phyloP scores from a whole-genome alignment of 2,113 vertebrate species.

The Sigmodon hispidus region DNA sequence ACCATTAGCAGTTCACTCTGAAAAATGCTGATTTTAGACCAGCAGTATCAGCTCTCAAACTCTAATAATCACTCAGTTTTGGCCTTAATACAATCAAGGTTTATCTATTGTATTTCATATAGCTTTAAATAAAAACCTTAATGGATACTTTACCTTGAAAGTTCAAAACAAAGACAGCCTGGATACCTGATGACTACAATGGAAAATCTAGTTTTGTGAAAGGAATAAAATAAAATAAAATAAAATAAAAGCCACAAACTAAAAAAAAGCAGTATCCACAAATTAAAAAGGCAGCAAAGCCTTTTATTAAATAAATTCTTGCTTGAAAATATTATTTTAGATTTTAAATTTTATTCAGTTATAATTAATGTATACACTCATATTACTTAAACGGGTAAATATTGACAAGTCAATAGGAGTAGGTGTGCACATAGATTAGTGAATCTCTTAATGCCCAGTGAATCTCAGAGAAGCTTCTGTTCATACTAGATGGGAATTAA shows the following conservation, averaged over 20 bases:
- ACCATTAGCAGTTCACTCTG: constrained; percentile 19
- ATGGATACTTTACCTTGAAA: background rate
- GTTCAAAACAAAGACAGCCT: background rate
- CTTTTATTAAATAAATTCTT: background rate
- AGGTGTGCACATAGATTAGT: background rate
- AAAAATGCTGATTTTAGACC: constrained; percentile 52
- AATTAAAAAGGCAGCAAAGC: background rate
- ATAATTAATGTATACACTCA: background rate
- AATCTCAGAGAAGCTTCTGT: background rate
- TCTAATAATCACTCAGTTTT: constrained; percentile 39
- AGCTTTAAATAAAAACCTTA: background rate
- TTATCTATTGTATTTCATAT: constrained; percentile 28
- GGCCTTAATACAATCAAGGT: background rate
- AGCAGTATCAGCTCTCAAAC: constrained; percentile 28
- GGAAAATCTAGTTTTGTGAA: background rate
- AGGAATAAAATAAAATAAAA: background rate
- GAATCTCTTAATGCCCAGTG: background rate
- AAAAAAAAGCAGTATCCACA: background rate
- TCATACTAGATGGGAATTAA: background rate
- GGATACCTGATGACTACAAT: background rate
- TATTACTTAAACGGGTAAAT: background rate
- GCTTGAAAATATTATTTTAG: background rate
- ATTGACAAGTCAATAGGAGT: background rate
- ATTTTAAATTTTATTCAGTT: background rate
- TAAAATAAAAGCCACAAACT: background rate